These are phyloP conservation scores for Vollenhovia emeryi DNA, from an alignment of 1,140 invertebrate genomes.

Conservation along the genomic window DNA sequence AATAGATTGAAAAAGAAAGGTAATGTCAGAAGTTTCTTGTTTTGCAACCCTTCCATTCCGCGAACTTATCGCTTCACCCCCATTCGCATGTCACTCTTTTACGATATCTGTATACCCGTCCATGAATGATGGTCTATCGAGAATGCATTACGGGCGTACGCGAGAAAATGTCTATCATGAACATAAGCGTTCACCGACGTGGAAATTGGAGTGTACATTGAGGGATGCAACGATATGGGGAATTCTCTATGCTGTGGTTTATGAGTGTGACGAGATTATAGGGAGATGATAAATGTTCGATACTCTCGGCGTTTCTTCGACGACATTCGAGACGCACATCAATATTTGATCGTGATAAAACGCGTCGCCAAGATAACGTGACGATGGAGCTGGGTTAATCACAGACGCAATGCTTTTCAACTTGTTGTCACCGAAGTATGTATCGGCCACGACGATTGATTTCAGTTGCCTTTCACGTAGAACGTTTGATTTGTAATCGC, in stretches of 20 bases:
- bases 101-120: background rate
- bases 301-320: conserved; percentile 1
- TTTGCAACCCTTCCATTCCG: no score
- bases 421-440: conserved; percentile 26
- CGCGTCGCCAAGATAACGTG: conserved; percentile 60
- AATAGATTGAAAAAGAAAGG: no score
- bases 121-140: background rate
- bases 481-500: conserved; percentile 14
- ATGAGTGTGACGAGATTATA: background rate
- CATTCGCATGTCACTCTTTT: background rate
- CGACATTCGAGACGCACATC: conserved; percentile 34
- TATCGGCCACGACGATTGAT: background rate
- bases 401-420: background rate
- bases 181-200: background rate
- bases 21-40: no score
- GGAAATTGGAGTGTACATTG: background rate
- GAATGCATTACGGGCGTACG: background rate
- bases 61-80: no score
- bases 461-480: background rate
- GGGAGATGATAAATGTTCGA: background rate
- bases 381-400: conserved; percentile 38
- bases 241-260: background rate
- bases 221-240: background rate
- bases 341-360: conserved; percentile 71
- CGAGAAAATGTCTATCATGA: background rate